Conservation (phyloP, 2,888 invertebrate species). For the Archips crataeganus region DNA sequence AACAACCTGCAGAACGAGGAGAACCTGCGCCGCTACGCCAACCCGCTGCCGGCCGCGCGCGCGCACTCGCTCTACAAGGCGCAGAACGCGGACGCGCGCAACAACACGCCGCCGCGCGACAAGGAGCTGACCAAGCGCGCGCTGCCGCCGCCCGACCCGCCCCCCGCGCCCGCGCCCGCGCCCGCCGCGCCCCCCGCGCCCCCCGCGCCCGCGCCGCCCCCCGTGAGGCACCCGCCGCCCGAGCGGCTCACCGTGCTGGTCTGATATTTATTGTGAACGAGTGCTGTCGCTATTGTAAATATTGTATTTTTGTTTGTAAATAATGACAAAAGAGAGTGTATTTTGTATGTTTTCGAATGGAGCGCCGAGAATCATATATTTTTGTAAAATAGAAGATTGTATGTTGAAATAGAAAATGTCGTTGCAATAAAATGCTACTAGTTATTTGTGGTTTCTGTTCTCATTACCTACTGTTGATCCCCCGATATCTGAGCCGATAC, state of each 20-base stretch:
- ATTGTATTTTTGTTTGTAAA: conserved; percentile 82
- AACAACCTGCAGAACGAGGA: conserved; percentile 97
- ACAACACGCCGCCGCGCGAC: conserved; percentile 91
- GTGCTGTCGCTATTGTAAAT: conserved; percentile 67
- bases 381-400: conserved; percentile 74
- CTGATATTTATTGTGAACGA: conserved; percentile 67
- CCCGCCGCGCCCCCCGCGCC: conserved; percentile 79
- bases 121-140: conserved; percentile 93
- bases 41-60: conserved; percentile 87
- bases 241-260: conserved; percentile 81
- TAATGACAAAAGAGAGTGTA: conserved; percentile 68
- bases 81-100: conserved; percentile 93
- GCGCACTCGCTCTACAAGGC: conserved; percentile 92
- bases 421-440: conserved; percentile 72
- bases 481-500: background rate
- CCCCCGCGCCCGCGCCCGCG: conserved; percentile 56
- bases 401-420: conserved; percentile 63
- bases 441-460: conserved; percentile 45
- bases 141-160: conserved; percentile 71
- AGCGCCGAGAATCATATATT: conserved; percentile 59
- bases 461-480: background rate
- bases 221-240: conserved; percentile 46
- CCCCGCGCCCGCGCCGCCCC: conserved; percentile 55
- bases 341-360: conserved; percentile 62
- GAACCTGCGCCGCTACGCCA: conserved; percentile 93